Evolutionary conservation across 2,888 invertebrate species (phyloP), one percentile per base, ranked within the genome.

Genomic region (Petrophora chlorosata): DNA sequence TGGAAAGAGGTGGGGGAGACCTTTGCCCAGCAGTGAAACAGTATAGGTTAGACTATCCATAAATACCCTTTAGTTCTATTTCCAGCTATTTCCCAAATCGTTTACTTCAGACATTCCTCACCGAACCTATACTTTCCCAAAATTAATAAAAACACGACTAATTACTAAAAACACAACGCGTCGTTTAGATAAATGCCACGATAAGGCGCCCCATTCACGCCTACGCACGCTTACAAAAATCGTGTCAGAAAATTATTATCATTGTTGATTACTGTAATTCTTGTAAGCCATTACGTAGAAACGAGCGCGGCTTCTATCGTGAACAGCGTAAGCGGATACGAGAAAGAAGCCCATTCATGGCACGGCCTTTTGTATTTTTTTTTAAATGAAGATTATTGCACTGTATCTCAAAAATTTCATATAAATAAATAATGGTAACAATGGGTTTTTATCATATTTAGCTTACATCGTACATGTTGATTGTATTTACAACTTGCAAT

Each of bases 231-330:
- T 49, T 47, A 33, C 42, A 16, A 46, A 32, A 56, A 64, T 57
- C 36, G 53, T 50, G 52, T 44, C 42, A 30, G 48, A 50, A 34
- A 39, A 61, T 59, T 48, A 59, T 64, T 55, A 60, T 55, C 54
- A 46, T 17, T 44, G 56, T 56, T 70, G 68, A 72, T 72, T 64
- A 59, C 59, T 13, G 64, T 68, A 56, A 71, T 70, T 73, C 68
- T 61, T 63, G 53, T 59, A 47, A 53, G 57, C 41, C 61, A 71
- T 73, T 73, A 66, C 49, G 53, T 41, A 30, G 41, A 43, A 65
- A 59, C 51, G 56, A 62, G 61, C 58, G 38, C 8, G 40, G 46
- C 51, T 57, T 22, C 54, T 25, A 59, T 60, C 41, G 41, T 30
- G 19, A 16, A 17, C 34, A 34, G 22, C 29, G 29, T 34, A 10